phyloP scores from a whole-genome alignment of 1,140 invertebrate species.

The Rhyacophila brunnea region DNA sequence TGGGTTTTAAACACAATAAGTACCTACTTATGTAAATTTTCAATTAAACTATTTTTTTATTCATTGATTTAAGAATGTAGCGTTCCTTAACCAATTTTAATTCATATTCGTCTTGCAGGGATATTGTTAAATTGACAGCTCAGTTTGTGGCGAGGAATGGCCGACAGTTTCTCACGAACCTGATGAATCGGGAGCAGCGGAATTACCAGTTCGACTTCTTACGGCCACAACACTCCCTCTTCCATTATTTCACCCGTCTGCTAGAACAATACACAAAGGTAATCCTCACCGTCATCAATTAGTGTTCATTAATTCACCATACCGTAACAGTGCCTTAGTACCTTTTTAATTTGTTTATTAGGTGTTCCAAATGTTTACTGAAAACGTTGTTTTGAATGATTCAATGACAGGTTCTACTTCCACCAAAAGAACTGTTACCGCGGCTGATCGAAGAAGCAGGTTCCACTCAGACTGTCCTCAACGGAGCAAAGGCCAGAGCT shows the following conservation, averaged over 20 bases:
- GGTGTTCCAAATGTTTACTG: no score
- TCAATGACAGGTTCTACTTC: conserved; percentile 67
- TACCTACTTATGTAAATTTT: no score
- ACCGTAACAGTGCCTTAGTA: no score
- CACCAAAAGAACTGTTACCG: conserved; percentile 85
- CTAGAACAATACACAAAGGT: conserved; percentile 97
- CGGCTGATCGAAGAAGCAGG: conserved; percentile 78
- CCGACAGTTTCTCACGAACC: conserved; percentile 93
- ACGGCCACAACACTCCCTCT: conserved; percentile 96
- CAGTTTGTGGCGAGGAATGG: conserved; percentile 99
- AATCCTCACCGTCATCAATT: no score
- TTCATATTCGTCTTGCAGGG: conserved; percentile 64
- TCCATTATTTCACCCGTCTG: conserved; percentile 97
- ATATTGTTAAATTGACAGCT: conserved; percentile 97
- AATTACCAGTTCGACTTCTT: conserved; percentile 99
- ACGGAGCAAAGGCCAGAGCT: conserved; percentile 90
- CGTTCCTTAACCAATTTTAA: no score
- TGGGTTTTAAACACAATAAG: no score
- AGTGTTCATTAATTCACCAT: no score
- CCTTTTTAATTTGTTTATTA: no score
- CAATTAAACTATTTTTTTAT: no score
- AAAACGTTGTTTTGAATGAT: no score
- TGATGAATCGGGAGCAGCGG: conserved; percentile 97
- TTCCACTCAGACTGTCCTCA: conserved; percentile 75
- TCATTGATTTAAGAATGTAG: no score